Evolutionary conservation across 2,113 vertebrate genomes (phyloP), one percentile per base, ranked within the genome.

Genomic region (Notarius quadriscutis): DNA sequence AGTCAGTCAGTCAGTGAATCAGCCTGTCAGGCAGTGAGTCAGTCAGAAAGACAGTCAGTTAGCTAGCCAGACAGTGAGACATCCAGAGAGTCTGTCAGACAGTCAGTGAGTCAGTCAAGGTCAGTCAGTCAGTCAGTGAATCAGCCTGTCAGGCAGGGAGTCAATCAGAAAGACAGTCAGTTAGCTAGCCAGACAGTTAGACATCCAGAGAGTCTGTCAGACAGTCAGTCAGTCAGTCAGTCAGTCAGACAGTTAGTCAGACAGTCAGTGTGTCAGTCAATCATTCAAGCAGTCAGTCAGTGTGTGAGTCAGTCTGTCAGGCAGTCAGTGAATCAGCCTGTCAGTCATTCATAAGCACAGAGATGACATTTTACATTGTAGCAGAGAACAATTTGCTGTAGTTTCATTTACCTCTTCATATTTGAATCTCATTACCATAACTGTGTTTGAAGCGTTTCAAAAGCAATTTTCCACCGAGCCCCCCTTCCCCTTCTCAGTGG

Each of bases 381-480:
- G 55, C 62, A 58, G 34, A 85, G 75, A 84, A 67, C 86, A 55
- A 89, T 60, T 87, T 58, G 63, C 84, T 65, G 71, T 50, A 87
- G 58, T 78, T 74, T 88, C 87, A 91, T 89, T 79, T 85, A 81
- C 87, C 72, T 81, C 85, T 87, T 85, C 51, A 51, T 91, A 85
- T 79, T 80, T n/a, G 79, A 90, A 86, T 89, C 84, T 57, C 51
- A 81, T 88, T 88, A 81, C 22, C 77, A 85, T 88, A 91, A 92
- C 91, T 84, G 88, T 86, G 84, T 87, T 89, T 88, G 84, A 91
- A 87, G 86, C 83, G 80, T 87, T 88, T 89, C n/a, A 84, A 89
- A 80, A 86, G 85, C 77, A 90, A 79, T 91, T 92, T 93, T 93
- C 85, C 89, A 92, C 93, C 92, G 90, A 92, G 91, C 83, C 89